Conservation (phyloP, 2,113 vertebrate species). For the Scomber colias region DNA sequence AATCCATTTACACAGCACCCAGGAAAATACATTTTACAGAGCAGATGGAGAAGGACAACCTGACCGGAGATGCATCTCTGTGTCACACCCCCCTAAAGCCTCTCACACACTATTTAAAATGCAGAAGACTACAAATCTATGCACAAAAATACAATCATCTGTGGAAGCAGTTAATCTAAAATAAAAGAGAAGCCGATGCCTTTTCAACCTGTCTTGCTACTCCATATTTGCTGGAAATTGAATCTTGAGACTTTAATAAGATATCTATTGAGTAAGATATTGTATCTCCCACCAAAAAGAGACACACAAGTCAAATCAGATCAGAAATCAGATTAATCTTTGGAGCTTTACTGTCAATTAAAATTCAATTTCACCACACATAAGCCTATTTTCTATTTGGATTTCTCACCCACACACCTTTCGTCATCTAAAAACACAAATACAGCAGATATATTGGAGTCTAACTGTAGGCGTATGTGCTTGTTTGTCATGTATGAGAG, state of each 20-base stretch:
- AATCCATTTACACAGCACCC: slow-evolving; percentile 59
- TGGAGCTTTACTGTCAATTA: slow-evolving; percentile 57
- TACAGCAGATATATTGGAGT: neutral
- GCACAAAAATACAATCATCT: neutral
- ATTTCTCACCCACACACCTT: slow-evolving; percentile 51
- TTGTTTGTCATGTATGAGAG: slow-evolving; percentile 2
- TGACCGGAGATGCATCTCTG: slow-evolving; percentile 19
- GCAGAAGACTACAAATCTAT: neutral
- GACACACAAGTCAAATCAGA: slow-evolving; percentile 18
- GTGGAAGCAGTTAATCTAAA: neutral
- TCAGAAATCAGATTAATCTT: slow-evolving; percentile 57
- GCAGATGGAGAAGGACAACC: slow-evolving; percentile 54
- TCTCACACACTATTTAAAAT: slow-evolving; percentile 10
- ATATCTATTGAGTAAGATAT: slow-evolving; percentile 27
- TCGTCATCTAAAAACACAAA: slow-evolving; percentile 25
- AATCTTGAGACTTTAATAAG: slow-evolving; percentile 24
- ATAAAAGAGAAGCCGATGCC: neutral
- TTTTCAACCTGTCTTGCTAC: neutral
- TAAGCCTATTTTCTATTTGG: slow-evolving; percentile 50
- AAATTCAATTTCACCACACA: slow-evolving; percentile 56
- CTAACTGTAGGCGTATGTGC: neutral
- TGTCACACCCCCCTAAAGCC: slow-evolving; percentile 3
- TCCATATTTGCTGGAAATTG: slow-evolving; percentile 3
- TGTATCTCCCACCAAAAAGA: slow-evolving; percentile 21
- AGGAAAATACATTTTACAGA: slow-evolving; percentile 56